A percentile compares a stretch with the other conserved stretches of the same genome.
These are phyloP conservation scores for Pungitius pungitius DNA, from an alignment of 2,113 vertebrate species.

Conservation along the genomic window DNA sequence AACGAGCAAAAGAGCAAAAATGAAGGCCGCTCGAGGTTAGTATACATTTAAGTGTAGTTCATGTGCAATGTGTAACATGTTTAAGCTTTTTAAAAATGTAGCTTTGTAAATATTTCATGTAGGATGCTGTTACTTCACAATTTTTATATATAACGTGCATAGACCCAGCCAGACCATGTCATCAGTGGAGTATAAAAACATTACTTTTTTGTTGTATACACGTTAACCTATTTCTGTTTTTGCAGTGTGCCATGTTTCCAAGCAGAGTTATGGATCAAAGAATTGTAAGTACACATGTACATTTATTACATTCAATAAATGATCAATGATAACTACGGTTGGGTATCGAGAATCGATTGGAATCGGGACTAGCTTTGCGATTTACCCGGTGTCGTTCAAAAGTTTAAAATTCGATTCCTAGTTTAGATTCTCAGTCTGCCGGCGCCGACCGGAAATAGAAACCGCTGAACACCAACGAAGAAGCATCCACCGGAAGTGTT, in stretches of 20 bases:
- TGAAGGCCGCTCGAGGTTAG: conserved; percentile 83
- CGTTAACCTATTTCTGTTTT: conserved; percentile 22
- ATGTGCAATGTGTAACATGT: background rate
- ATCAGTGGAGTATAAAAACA: background rate
- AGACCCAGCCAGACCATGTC: background rate
- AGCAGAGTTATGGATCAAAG: conserved; percentile 96
- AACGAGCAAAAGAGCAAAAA: conserved; percentile 87
- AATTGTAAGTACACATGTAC: conserved; percentile 85
- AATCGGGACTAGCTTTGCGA: too few relatives aligned
- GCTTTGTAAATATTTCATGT: background rate
- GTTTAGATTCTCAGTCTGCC: too few relatives aligned
- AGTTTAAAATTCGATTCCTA: too few relatives aligned
- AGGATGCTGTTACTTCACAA: background rate
- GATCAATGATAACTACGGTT: background rate
- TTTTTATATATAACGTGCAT: background rate
- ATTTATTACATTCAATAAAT: background rate
- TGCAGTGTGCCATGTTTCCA: conserved; percentile 88
- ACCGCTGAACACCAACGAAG: too few relatives aligned
- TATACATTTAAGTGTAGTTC: background rate
- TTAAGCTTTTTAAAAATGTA: background rate
- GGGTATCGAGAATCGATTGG: too few relatives aligned
- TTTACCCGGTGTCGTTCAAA: too few relatives aligned
- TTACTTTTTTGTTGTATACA: background rate
- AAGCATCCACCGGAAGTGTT: too few relatives aligned
- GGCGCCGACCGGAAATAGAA: too few relatives aligned